A percentile compares a stretch with the other conserved stretches of the same genome.
These are phyloP conservation scores for Orbicella faveolata DNA, from an alignment of 64 coral and sea anemone species.

Conservation along the genomic window DNA sequence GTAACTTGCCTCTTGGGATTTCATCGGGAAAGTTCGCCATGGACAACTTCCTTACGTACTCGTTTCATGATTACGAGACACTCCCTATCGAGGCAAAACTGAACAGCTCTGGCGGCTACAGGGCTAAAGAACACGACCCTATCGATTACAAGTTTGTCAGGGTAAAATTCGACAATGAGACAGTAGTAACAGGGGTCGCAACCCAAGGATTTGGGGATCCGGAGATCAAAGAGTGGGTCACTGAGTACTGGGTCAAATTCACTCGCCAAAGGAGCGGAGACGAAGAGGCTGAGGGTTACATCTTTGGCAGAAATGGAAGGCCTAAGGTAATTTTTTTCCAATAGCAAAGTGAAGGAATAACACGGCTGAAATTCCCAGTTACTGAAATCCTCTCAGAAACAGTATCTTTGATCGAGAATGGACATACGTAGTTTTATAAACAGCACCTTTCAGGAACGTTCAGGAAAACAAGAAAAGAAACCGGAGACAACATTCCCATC, in stretches of 20 bases:
- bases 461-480: no score
- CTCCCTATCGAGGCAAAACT: not conserved
- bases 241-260: not conserved
- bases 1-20: not conserved
- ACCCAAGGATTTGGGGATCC: constrained; percentile 50
- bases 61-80: no score
- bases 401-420: no score
- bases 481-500: no score
- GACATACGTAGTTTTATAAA: no score
- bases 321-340: not conserved
- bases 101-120: constrained; percentile 13
- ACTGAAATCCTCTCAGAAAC: no score
- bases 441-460: no score
- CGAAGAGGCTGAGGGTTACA: not conserved
- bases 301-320: not conserved
- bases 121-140: not conserved
- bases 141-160: not conserved
- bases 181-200: constrained; percentile 47
- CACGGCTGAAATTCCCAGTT: not conserved
- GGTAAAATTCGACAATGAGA: constrained; percentile 25
- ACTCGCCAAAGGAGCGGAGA: not conserved
- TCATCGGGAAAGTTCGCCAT: not conserved
- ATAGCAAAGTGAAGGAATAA: not conserved
- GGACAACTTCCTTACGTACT: not conserved
- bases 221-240: constrained; percentile 31